Conservation (phyloP, 2,888 invertebrate species). For the Ganaspis brasiliensis region DNA sequence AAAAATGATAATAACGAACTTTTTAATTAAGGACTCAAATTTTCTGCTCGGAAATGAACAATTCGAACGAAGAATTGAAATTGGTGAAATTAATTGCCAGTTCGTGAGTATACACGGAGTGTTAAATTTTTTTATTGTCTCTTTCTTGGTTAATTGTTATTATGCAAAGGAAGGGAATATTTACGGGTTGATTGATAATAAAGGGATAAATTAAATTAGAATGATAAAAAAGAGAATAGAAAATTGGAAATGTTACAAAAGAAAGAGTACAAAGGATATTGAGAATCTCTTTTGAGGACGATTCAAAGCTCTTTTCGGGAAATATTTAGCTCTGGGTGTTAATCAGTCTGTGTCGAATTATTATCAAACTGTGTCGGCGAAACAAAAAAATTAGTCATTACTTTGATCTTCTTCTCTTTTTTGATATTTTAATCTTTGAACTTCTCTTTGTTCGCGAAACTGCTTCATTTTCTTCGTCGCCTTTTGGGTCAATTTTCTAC, state of each 20-base stretch:
- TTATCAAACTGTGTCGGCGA: background rate
- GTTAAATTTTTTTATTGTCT: too few relatives aligned
- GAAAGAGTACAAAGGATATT: background rate
- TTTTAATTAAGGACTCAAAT: too few relatives aligned
- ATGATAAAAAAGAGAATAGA: background rate
- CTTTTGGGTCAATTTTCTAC: too few relatives aligned
- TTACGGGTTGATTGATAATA: too few relatives aligned
- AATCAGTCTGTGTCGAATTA: constrained; percentile 19
- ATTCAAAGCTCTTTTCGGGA: background rate
- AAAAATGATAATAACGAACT: background rate
- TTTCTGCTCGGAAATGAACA: too few relatives aligned
- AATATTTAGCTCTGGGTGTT: constrained; percentile 7
- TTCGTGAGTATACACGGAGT: background rate
- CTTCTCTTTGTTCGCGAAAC: background rate
- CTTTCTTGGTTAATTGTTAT: too few relatives aligned
- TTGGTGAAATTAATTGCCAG: too few relatives aligned
- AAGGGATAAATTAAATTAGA: background rate
- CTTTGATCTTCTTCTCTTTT: constrained; percentile 8
- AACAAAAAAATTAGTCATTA: constrained; percentile 18
- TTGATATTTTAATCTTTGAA: constrained; percentile 22
- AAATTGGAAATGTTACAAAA: background rate
- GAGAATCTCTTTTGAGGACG: background rate
- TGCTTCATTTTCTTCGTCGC: background rate
- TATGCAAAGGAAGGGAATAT: too few relatives aligned
- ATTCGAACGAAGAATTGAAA: too few relatives aligned